Evolutionary conservation across 2,113 vertebrate species (phyloP), one percentile per base, ranked within the genome.

Genomic region (Thermophis baileyi): DNA sequence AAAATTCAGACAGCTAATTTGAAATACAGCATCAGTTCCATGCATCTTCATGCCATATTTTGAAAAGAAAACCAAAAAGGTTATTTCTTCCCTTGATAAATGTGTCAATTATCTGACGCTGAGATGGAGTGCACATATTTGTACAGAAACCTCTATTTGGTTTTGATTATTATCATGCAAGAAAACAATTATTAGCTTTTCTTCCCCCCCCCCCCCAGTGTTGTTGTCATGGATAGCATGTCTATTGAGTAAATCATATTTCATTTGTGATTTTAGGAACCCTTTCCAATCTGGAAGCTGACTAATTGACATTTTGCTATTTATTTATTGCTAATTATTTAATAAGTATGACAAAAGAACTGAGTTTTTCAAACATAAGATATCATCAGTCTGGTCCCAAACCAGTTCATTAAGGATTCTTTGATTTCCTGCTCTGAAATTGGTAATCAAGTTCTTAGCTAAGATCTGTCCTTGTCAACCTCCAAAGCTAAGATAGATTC

Each of bases 1-100:
- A 1, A 30, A 0, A 2, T 24, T 54, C 89, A 49, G 14, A 4
- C 20, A 5, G 16, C 10, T 16, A 69, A 35, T 5, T 0, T 3
- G 24, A 50, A 22, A 35, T 1, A 3, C 30, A 86, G 9, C 10
- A 18, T 44, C 57, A 44, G 0, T 87, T 90, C 54, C 81, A 50
- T 18, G 25, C 49, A 89, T 57, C 40, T 85, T 89, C 24, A 18
- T 2, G 22, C 14, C 47, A n/a, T 25, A 20, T 50, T 63, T 55
- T 6, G 46, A 44, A 85, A 47, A 25, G 44, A 87, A 49, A 87
- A 74, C 7, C 4, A 49, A 53, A 85, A 57, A 47, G 11, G 44
- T 40, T 30, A 55, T 55, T 85, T 86, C 3, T 47, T 51, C 20
- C 47, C 8, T n/a, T 57, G 51, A 50, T 87, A 30, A 18, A 20